A percentile compares a stretch with the other conserved stretches of the same genome.
Conservation (phyloP, 92 coral and sea anemone species). For the Porites rus region DNA sequence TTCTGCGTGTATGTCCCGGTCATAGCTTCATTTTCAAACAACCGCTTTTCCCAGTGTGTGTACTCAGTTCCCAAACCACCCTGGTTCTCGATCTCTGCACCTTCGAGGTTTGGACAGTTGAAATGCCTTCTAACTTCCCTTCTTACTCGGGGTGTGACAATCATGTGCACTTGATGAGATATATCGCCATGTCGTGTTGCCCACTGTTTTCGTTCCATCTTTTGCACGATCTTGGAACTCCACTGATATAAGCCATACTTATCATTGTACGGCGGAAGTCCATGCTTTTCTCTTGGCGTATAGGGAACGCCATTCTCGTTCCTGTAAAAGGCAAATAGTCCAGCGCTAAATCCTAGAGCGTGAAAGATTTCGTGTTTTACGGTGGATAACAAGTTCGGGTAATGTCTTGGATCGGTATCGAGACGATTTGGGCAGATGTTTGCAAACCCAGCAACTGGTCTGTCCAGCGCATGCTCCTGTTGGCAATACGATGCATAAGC, state of each 20-base stretch:
- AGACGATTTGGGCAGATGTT: slow-evolving; percentile 94
- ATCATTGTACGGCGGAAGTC: slow-evolving; percentile 87
- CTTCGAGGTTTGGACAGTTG: slow-evolving; percentile 86
- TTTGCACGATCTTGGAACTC: slow-evolving; percentile 79
- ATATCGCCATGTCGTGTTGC: slow-evolving; percentile 80
- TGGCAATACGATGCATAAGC: slow-evolving; percentile 99
- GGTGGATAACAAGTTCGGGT: slow-evolving; percentile 88
- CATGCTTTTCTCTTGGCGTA: slow-evolving; percentile 85
- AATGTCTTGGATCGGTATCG: slow-evolving; percentile 87
- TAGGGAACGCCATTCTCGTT: slow-evolving; percentile 82
- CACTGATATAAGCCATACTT: slow-evolving; percentile 87
- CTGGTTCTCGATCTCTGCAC: slow-evolving; percentile 98
- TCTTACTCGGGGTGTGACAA: slow-evolving; percentile 92
- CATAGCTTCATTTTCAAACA: slow-evolving; percentile 99
- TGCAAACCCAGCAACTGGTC: slow-evolving; percentile 99
- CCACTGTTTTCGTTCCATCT: slow-evolving; percentile 85
- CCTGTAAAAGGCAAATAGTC: slow-evolving; percentile 92
- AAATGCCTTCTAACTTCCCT: slow-evolving; percentile 86
- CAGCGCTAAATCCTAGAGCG: slow-evolving; percentile 99
- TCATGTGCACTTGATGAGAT: slow-evolving; percentile 80
- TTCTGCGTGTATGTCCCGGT: slow-evolving; percentile 99
- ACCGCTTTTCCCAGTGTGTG: slow-evolving; percentile 98
- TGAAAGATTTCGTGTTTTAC: slow-evolving; percentile 96
- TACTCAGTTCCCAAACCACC: slow-evolving; percentile 94
- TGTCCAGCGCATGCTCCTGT: slow-evolving; percentile 91